Evolutionary conservation across 2,888 invertebrate genomes (phyloP), one percentile per base, ranked within the genome.

Genomic region (Ecdyonurus torrentis): DNA sequence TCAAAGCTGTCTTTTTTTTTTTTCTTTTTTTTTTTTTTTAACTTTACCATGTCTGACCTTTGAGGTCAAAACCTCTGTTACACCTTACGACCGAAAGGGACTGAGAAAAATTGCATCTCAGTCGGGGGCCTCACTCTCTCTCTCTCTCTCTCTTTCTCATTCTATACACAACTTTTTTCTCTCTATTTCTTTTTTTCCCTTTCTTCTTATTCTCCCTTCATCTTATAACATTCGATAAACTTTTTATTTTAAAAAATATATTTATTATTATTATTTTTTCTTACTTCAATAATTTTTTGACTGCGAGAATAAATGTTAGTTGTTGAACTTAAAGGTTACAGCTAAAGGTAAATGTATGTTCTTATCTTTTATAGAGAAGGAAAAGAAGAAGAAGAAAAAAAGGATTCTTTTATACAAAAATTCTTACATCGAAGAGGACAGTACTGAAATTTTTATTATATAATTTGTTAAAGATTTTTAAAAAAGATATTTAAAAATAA

Each of bases 41-140:
- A 22, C 22, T 22, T 55, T 55, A 22, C 55, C 55, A 10, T 55
- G 55, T 55, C 55, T 55, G 55, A 55, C 55, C 55, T 55, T 7
- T 7, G 15, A 55, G 55, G 55, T 55, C 55, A 55, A 55, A 20
- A 20, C 55, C 55, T 55, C 55, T 55, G 55, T 55, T 55, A 55
- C 55, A 55, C 55, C 55, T 55, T 37, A 37, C 37, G 37, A 37
- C 37, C 37, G 37, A 37, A 37, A 37, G 37, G 15, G 37, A 37
- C 37, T 20, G 55, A 55, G 55, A 55, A 55, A 55, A 55, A 55
- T 55, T 55, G 55, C 55, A 55, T 55, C 55, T 55, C 55, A n/a
- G 55, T 22, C n/a, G 55, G 55, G 22, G 55, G 55, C 55, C 55
- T 55, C 55, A 10, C 55, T 22, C 55, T 55, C n/a, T 55, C n/a